Conservation (phyloP, 2,797 vertebrate species). For the Rhabdomys pumilio region DNA sequence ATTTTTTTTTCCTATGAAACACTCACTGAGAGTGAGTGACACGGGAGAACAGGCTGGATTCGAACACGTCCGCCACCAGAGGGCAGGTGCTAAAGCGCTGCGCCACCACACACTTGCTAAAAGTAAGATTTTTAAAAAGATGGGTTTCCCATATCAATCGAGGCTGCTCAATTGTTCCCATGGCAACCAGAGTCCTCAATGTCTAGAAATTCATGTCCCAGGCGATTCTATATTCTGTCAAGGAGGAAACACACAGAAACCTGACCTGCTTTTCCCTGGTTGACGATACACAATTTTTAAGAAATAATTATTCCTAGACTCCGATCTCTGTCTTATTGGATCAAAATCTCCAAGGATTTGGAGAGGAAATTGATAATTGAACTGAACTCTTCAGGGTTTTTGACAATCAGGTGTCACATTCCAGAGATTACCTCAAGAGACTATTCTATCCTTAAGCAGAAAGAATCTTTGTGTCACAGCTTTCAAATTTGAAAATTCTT, state of each 20-base stretch:
- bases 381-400: conserved; percentile 52
- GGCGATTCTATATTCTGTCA: background rate
- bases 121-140: background rate
- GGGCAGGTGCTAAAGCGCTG: too few species aligned
- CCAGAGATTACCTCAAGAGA: conserved; percentile 4
- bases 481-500: conserved; percentile 42
- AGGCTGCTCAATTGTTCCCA: background rate
- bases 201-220: too few species aligned
- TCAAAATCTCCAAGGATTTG: conserved; percentile 36
- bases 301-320: conserved; percentile 24
- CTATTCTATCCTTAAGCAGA: conserved; percentile 12
- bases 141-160: background rate
- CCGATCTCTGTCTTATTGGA: background rate
- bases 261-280: conserved; percentile 29
- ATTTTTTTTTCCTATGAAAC: background rate
- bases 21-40: too few species aligned
- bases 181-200: background rate
- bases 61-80: too few species aligned
- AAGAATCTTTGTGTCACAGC: background rate
- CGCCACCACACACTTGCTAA: too few species aligned
- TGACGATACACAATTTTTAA: background rate
- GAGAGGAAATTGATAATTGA: background rate
- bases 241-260: background rate
- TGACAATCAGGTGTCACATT: conserved; percentile 1
- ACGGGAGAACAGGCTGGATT: too few species aligned